Percentiles rank a stretch among this genome's conserved stretches.
These are phyloP conservation scores for Ametastegia equiseti DNA, from an alignment of 2,888 invertebrate species.

Conservation along the genomic window DNA sequence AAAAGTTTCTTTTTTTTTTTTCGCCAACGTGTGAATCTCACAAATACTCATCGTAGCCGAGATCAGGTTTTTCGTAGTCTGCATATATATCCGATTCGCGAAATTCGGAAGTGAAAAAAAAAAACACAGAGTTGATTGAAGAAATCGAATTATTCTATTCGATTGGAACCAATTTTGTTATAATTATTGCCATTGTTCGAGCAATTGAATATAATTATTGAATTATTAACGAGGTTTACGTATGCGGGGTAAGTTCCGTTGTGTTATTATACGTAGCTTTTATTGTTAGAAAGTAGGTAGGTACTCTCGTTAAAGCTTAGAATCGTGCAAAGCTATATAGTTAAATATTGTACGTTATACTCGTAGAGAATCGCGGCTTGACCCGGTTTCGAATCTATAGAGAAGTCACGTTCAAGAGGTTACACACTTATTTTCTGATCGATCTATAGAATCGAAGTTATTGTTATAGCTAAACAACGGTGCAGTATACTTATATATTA, in stretches of 20 bases:
- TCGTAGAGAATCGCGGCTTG: neutral
- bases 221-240: neutral
- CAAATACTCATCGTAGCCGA: no score
- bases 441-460: neutral
- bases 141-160: no score
- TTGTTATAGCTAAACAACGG: neutral
- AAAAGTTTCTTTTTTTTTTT: no score
- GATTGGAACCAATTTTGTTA: neutral
- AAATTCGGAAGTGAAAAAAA: no score
- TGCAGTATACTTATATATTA: no score
- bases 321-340: neutral
- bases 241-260: no score
- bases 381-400: neutral
- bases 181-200: neutral
- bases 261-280: neutral
- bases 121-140: no score
- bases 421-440: neutral
- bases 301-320: neutral
- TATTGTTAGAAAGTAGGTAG: neutral
- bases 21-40: no score
- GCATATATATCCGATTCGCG: no score
- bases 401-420: neutral
- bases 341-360: neutral
- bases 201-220: neutral
- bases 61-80: no score